Evolutionary conservation across 2,888 invertebrate species (phyloP).

Genomic region (Papilio elwesi): DNA sequence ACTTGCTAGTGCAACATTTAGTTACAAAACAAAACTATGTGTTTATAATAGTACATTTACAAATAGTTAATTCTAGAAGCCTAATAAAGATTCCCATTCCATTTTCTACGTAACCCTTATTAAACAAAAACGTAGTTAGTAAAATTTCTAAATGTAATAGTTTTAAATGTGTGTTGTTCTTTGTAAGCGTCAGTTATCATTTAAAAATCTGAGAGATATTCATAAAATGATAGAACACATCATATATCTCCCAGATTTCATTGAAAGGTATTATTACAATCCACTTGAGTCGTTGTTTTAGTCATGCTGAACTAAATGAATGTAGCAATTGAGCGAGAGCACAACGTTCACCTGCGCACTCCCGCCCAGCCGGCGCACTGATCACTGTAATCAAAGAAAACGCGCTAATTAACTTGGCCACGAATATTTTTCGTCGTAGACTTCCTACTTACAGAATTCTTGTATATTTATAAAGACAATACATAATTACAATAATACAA

Average conservation of each 20-base stretch:
- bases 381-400: constrained; percentile 83
- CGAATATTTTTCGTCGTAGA: constrained; percentile 58
- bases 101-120: no score
- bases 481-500: neutral
- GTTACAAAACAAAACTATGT: neutral
- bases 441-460: constrained; percentile 31
- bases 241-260: no score
- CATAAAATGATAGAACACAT: no score
- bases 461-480: neutral
- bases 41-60: no score
- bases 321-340: constrained; percentile 73
- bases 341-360: constrained; percentile 74
- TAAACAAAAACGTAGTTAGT: no score
- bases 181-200: no score
- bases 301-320: constrained; percentile 62
- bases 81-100: no score
- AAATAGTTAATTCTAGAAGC: no score
- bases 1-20: neutral
- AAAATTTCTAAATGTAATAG: no score
- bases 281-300: constrained; percentile 46
- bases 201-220: no score
- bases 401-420: constrained; percentile 79
- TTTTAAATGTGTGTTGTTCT: constrained; percentile 42
- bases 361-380: constrained; percentile 76
- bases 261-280: constrained; percentile 51